phyloP scores from a whole-genome alignment of 2,888 invertebrate species.

The Criorhina ranunculi region DNA sequence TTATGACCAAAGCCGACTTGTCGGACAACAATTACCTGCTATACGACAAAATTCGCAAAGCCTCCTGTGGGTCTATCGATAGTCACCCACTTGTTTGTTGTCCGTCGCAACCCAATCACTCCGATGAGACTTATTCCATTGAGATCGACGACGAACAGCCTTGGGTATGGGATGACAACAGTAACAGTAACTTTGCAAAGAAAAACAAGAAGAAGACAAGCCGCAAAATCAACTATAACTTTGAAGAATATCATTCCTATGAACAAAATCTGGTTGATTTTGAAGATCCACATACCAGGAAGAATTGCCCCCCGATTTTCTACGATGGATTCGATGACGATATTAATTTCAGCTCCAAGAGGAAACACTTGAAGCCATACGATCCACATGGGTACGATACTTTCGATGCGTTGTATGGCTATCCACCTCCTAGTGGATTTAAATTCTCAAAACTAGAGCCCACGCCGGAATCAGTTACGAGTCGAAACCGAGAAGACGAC shows the following conservation, averaged over 20 bases:
- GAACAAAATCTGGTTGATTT: slow-evolving; percentile 80
- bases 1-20: slow-evolving; percentile 78
- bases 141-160: slow-evolving; percentile 77
- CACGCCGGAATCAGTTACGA: slow-evolving; percentile 17
- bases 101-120: slow-evolving; percentile 50
- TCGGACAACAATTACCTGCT: slow-evolving; percentile 78
- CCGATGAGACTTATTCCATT: slow-evolving; percentile 54
- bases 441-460: slow-evolving; percentile 57
- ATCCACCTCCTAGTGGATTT: slow-evolving; percentile 61
- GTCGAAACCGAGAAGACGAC: background rate
- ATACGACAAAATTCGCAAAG: slow-evolving; percentile 78
- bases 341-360: slow-evolving; percentile 25
- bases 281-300: slow-evolving; percentile 80
- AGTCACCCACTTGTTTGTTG: slow-evolving; percentile 81
- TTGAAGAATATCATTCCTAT: slow-evolving; percentile 59
- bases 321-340: slow-evolving; percentile 78
- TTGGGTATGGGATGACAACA: slow-evolving; percentile 81
- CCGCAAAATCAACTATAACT: slow-evolving; percentile 53
- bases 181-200: slow-evolving; percentile 14
- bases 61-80: slow-evolving; percentile 80
- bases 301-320: slow-evolving; percentile 82
- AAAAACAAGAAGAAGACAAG: slow-evolving; percentile 47
- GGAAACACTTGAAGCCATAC: slow-evolving; percentile 33
- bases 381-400: slow-evolving; percentile 78
- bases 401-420: slow-evolving; percentile 68